A percentile compares a stretch with the other conserved stretches of the same genome.
Conservation (phyloP, 2,113 vertebrate genomes). For the Pelecanus crispus region DNA sequence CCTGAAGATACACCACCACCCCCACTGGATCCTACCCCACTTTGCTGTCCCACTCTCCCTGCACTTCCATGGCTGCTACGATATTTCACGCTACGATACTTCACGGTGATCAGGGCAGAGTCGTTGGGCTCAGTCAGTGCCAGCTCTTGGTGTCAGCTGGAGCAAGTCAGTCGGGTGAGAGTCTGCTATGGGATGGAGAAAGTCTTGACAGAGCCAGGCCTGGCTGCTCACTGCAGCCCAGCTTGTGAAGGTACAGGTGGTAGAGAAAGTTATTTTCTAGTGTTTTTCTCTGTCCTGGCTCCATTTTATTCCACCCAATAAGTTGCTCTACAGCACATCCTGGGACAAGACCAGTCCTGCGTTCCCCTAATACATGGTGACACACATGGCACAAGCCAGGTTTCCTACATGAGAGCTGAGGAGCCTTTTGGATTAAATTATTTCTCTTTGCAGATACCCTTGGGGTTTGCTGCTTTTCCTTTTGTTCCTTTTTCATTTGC, state of each 20-base stretch:
- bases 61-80: not conserved
- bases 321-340: fast-evolving
- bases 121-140: not conserved
- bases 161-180: not conserved
- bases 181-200: not conserved
- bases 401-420: not conserved
- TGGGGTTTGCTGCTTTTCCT: not conserved
- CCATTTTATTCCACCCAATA: not conserved
- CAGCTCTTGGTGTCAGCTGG: not conserved
- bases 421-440: not conserved
- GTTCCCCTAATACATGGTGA: not conserved
- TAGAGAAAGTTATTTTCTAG: not conserved
- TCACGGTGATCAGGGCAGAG: not conserved
- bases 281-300: not conserved
- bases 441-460: not conserved
- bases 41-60: not conserved
- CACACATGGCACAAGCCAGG: not conserved
- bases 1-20: not conserved
- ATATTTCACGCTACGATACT: not conserved
- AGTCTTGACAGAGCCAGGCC: not conserved
- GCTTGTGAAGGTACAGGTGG: not conserved
- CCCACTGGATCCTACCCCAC: not conserved
- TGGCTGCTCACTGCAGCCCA: not conserved
- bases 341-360: fast-evolving
- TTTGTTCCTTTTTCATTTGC: constrained; percentile 6